phyloP scores from a whole-genome alignment of 2,888 invertebrate genomes.

The Synanthedon vespiformis region DNA sequence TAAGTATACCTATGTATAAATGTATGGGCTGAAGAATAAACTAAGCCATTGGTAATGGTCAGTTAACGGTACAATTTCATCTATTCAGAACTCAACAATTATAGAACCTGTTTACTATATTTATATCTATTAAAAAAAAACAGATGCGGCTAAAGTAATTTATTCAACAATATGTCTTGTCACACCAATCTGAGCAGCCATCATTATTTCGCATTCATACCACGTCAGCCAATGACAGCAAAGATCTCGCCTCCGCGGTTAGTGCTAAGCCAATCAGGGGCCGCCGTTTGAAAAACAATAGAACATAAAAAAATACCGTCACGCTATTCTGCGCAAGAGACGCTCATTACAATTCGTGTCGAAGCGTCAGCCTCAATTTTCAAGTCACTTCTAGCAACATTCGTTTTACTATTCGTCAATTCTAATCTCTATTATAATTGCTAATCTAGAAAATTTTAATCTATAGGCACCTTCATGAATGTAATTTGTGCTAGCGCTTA shows the following conservation, averaged over 20 bases:
- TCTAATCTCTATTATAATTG: too few species aligned
- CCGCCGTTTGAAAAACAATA: constrained; percentile 65
- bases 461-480: too few species aligned
- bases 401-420: too few species aligned
- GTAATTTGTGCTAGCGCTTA: too few species aligned
- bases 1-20: background rate
- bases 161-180: constrained; percentile 58
- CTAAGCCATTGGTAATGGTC: background rate
- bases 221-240: constrained; percentile 38
- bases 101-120: constrained; percentile 7
- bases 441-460: too few species aligned
- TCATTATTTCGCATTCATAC: constrained; percentile 60
- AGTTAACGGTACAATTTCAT: background rate
- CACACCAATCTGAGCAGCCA: constrained; percentile 53
- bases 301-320: constrained; percentile 62
- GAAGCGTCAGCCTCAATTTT: background rate
- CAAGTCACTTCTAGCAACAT: background rate
- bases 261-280: constrained; percentile 38
- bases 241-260: constrained; percentile 43
- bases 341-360: background rate
- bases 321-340: constrained; percentile 48
- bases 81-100: constrained; percentile 5
- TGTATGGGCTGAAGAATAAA: background rate
- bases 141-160: constrained; percentile 31
- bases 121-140: constrained; percentile 14